Conservation (phyloP, 2,888 invertebrate species). For the Stenodema calcarata region DNA sequence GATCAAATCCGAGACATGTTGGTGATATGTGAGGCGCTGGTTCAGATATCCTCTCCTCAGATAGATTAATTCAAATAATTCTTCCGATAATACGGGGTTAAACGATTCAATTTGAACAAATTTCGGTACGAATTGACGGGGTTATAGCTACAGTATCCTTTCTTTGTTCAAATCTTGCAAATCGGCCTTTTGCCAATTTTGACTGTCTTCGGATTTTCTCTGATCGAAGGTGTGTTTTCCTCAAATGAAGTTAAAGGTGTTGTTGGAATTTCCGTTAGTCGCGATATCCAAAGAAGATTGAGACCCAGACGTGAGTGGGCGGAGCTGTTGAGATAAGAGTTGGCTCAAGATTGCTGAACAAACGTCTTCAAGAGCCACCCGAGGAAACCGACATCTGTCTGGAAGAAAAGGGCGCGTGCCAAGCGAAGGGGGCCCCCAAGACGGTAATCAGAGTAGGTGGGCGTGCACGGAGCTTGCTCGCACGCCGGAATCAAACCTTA, state of each 20-base stretch:
- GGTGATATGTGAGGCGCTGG: no score
- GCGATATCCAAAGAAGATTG: neutral
- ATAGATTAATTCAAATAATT: no score
- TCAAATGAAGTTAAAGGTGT: neutral
- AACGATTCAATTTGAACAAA: no score
- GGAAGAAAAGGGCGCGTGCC: neutral
- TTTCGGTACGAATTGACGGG: no score
- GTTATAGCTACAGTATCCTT: no score
- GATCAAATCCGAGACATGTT: no score
- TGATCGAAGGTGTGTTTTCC: no score
- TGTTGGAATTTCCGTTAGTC: neutral
- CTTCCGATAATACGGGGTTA: no score
- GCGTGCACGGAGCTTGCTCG: neutral
- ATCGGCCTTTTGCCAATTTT: no score
- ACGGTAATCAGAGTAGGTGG: constrained; percentile 2
- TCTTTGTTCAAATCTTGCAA: no score
- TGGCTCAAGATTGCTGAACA: neutral
- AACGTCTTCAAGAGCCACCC: neutral
- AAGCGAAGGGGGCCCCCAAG: neutral
- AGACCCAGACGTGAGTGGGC: neutral
- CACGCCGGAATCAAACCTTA: neutral
- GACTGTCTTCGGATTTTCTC: no score
- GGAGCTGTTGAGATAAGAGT: neutral
- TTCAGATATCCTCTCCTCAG: no score
- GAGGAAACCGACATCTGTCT: neutral